Evolutionary conservation across 2,888 invertebrate species (phyloP), one percentile per base, ranked within the genome.

Genomic region (Blastobasis lacticolella): DNA sequence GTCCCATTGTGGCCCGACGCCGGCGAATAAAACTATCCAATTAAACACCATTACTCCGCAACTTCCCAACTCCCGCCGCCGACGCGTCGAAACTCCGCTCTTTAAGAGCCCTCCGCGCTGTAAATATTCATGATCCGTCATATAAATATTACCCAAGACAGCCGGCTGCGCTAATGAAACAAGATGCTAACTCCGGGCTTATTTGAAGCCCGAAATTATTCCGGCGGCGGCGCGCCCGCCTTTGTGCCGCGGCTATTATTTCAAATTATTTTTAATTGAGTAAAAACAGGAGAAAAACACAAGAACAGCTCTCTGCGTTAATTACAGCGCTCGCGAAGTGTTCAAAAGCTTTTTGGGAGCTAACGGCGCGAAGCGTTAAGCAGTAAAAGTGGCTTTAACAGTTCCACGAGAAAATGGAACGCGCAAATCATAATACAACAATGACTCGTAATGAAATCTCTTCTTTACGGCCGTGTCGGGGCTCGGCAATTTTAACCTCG

Each of bases 191-290:
- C 78, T 75, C 74, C 61, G 63, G 66, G 66, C 69, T 73, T 67
- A 64, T 66, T 67, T 64, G 62, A 64, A 72, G 71, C 73, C 73
- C 68, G 61, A 75, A 83, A 79, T 82, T 80, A 85, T 82, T 79
- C 81, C 67, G 61, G 67, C 57, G 71, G 68, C 79, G 73, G 74
- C 71, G 59, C 66, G 53, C 60, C 63, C 38, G 10, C 46, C 46
- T 78, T 76, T 76, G 73, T 73, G 70, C 70, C 69, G 68, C 59
- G 58, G 74, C 76, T 81, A 81, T 84, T 81, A 84, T 81, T 84
- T 76, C 71, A 79, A 80, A 84, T 85, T 81, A 84, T 83, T 84
- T 84, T 83, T 84, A 84, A 84, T 84, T 84, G 81, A 77, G 73
- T 77, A 80, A 78, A 80, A 78, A 79, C 79, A 76, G 76, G 68